Evolutionary conservation across 1,140 invertebrate species (phyloP).

Genomic region (Hyposmocoma kahamanoa): DNA sequence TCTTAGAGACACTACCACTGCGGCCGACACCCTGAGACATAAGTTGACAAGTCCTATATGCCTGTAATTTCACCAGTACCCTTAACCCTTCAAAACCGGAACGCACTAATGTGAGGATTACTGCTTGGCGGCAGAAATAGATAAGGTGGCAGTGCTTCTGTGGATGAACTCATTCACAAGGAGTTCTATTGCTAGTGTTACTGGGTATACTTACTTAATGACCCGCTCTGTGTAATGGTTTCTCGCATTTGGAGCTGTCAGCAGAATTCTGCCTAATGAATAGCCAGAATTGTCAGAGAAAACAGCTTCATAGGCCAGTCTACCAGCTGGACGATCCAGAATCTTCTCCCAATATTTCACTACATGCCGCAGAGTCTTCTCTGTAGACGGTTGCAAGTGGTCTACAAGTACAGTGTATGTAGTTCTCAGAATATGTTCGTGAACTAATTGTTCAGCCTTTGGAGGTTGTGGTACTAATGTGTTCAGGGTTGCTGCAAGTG

Average conservation of each 20-base stretch:
- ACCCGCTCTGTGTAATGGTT: slow-evolving; percentile 85
- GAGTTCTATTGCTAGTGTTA: no score
- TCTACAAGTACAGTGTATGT: slow-evolving; percentile 62
- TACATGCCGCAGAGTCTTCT: slow-evolving; percentile 61
- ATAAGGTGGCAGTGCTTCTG: no score
- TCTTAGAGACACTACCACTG: no score
- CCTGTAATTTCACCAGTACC: no score
- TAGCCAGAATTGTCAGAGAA: slow-evolving; percentile 79
- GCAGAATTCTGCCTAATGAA: slow-evolving; percentile 84
- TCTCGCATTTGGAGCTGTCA: slow-evolving; percentile 78
- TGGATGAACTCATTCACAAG: no score
- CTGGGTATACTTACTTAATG: slow-evolving; percentile 54
- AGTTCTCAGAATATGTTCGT: slow-evolving; percentile 62
- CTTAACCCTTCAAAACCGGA: no score
- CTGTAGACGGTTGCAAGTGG: slow-evolving; percentile 54
- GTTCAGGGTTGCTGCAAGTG: slow-evolving; percentile 74
- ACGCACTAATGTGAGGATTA: no score
- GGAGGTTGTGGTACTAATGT: slow-evolving; percentile 64
- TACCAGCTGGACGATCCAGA: slow-evolving; percentile 85
- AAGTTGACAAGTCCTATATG: no score
- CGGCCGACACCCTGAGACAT: no score
- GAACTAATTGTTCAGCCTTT: slow-evolving; percentile 54
- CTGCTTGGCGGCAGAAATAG: no score
- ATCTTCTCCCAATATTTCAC: slow-evolving; percentile 88
- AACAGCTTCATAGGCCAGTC: slow-evolving; percentile 87